Base-by-base conservation (phyloP, 2,888 invertebrate species). In the Salpingus planirostris region DNA sequence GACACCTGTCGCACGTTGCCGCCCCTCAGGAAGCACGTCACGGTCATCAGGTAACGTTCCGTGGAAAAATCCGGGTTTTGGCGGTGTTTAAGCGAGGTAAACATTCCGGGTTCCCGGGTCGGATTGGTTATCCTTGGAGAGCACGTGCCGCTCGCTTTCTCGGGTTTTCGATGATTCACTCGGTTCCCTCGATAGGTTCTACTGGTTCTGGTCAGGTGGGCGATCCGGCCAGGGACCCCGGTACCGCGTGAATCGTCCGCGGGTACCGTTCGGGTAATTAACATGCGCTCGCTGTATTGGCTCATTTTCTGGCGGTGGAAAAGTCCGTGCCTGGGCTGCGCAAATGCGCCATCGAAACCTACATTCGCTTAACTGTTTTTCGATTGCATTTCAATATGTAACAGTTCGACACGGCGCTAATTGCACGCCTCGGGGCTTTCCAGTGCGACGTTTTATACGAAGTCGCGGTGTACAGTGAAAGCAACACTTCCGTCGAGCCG, bases 1-100 rank as follows among this genome's bases (percentile, higher is more conserved):
- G 64, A 64, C 37, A 53, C 57, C 8, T 60, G 59, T 35, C 54
- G 59, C 22, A 49, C 52, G 11, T 43, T 62, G 35, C 60, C 62
- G 29, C 60, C 62, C 14, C 49, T 63, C 15, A 52, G 62, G 48
- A 65, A 63, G 47, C 64, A 64, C 53, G 59, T 64, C 41, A 63
- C 64, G 26, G 59, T 64, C 33, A 58, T 65, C 55, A 64, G 64
- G 65, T 65, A 57, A 34, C 22, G 8, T 18, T 6, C 18, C n/a
- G n/a, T n/a, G n/a, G n/a, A n/a, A n/a, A n/a, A n/a, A n/a, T n/a
- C n/a, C n/a, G n/a, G n/a, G n/a, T n/a, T n/a, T n/a, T n/a, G n/a
- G n/a, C n/a, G n/a, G n/a, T n/a, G n/a, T n/a, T n/a, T n/a, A n/a
- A n/a, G n/a, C n/a, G n/a, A n/a, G n/a, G n/a, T n/a, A n/a, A n/a